Base-by-base conservation (phyloP, 2,888 invertebrate species). In the Drosophila mulleri region DNA sequence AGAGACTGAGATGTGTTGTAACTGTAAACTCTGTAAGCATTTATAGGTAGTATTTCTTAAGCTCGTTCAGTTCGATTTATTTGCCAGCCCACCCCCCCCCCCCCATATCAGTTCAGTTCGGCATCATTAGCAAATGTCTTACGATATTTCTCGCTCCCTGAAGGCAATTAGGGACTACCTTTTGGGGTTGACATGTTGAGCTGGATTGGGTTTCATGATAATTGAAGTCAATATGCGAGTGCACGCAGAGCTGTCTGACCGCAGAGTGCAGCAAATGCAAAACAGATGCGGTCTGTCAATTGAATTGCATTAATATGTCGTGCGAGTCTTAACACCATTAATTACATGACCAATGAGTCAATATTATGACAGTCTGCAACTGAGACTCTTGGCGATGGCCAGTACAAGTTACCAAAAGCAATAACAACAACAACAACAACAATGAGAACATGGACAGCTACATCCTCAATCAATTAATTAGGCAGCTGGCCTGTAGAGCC, bases 151-250 rank as follows among this genome's bases (percentile, higher is more conserved):
- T 23, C 18, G 7, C 12, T 45, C 14, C 0, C 8, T 42, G 1
- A 44, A 12, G 29, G 62, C 75, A 83, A 85, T 81, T 77, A 75
- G 78, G 69, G 45, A 62, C 58, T 67, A 70, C 78, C 70, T 45
- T 42, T 5, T 8, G 67, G 14, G 47, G 26, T 32, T 20, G 39
- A 18, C 16, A 12, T 47, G 42, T 26, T 42, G 23, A 35, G 39
- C 35, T 16, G 53, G 35, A 32, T 12, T 26, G 54, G 48, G 41
- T 78, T 80, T 83, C 81, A 85, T 82, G 85, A 88, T 82, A 78
- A 84, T 85, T 90, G 88, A 90, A 91, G 89, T 91, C 89, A 89
- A 91, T 90, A 88, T 81, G 76, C 78, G 79, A 84, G 32, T 32
- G 7, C 32, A 32, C 29, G 9, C 29, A 8, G 29, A 32, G 1